Conservation (phyloP, 2,888 invertebrate genomes). For the Drosophila niveifrons region DNA sequence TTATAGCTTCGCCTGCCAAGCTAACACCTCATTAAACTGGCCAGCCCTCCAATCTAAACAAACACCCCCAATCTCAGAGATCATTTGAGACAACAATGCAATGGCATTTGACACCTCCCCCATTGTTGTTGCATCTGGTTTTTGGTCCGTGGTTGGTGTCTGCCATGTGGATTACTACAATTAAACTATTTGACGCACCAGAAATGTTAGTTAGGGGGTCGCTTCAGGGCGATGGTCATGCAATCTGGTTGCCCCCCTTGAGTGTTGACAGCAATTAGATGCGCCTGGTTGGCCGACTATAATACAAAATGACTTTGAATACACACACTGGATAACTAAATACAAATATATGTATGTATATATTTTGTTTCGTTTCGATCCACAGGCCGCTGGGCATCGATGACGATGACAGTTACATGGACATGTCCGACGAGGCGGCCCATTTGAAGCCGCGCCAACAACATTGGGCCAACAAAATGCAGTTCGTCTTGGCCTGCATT, state of each 20-base stretch:
- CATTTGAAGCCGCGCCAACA: constrained; percentile 92
- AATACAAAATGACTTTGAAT: constrained; percentile 44
- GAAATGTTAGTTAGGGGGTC: constrained; percentile 42
- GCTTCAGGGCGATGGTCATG: constrained; percentile 21
- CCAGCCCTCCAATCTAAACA: constrained; percentile 25
- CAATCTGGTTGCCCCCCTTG: constrained; percentile 33
- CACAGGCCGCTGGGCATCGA: constrained; percentile 91
- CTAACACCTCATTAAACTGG: constrained; percentile 35
- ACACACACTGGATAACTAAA: constrained; percentile 12
- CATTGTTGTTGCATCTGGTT: constrained; percentile 51
- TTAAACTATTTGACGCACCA: constrained; percentile 74
- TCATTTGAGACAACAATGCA: constrained; percentile 56
- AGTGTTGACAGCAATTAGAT: constrained; percentile 75
- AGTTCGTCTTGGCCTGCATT: constrained; percentile 95
- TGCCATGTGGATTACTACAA: constrained; percentile 73
- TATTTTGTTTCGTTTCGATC: constrained; percentile 13
- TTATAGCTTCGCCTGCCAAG: constrained; percentile 23
- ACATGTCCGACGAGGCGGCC: constrained; percentile 89
- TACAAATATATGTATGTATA: background rate
- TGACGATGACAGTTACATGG: constrained; percentile 91
- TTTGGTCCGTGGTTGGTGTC: constrained; percentile 5
- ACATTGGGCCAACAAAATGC: constrained; percentile 95
- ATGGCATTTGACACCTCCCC: constrained; percentile 70
- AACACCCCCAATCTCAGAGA: constrained; percentile 41
- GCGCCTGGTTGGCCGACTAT: constrained; percentile 49